Base-by-base conservation (phyloP, 2,797 vertebrate genomes). In the Poliocrania exsul region DNA sequence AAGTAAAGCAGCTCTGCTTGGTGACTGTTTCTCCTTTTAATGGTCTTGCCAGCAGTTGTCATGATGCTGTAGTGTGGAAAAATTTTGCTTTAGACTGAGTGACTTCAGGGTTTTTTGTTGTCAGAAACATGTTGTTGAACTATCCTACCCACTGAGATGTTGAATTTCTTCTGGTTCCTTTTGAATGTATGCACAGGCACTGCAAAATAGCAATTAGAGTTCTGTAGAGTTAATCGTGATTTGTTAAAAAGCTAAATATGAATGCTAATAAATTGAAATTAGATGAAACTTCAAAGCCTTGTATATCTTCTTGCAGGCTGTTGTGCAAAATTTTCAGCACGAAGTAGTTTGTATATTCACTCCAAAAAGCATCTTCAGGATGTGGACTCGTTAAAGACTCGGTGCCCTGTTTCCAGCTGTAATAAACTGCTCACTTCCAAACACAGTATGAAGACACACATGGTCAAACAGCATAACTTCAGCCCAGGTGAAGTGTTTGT, bases 271-370 rank as follows among this genome's bases (percentile, higher is more conserved):
- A 5, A n/a, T 23, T 42, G 44, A 62, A 85, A 47, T 44, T 6
- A 11, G 31, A 8, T 51, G 23, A 54, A 71, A 35, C n/a, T 66
- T 69, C 23, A 82, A 56, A 83, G 38, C 24, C 11, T 42, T 66
- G 1, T 38, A 1, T 89, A 33, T 95, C 74, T 79, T 80, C 31
- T 97, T 97, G 25, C 93, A 99, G 99, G 99, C 67, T 99, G 99
- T 93, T 98, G 97, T 75, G 99, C 99, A 29, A 99, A 99, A 91
- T 99, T 99, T 97, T 99, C 99, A 10, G 99, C 99, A 11, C 98
- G 99, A 50, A 99, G 99, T 97, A 99, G 99, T 95, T 96, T 99
- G 18, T 99, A 99, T 96, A 99, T 99, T 82, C 99, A 99, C 96
- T 99, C 99, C 49, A 99, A 99, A 97, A 99, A 99, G 91, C 99